Evolutionary conservation across 1,140 invertebrate species (phyloP), one percentile per base, ranked within the genome.

Genomic region (Drosophila grimshawi): DNA sequence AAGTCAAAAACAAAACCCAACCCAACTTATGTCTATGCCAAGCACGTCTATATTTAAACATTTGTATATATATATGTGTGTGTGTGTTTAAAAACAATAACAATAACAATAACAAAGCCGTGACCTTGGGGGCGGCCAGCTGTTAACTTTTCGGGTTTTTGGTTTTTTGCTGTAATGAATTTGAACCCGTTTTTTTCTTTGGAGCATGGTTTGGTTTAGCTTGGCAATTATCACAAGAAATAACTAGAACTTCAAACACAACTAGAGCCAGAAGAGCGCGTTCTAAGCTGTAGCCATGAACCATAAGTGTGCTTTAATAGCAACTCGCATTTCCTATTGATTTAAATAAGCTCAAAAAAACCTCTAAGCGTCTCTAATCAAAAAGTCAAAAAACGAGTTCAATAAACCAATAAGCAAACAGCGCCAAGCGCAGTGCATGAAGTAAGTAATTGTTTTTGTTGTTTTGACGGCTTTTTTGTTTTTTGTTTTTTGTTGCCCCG

Each of bases 371-470:
- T 33, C 63, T 67, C 70, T 73, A 73, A 73, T 73, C 70, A 73
- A 72, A 37, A 19, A 71, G 46, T 55, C 53, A 59, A 37, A 60
- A 76, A 76, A 76, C 67, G 43, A 76, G 73, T 76, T 76, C 73
- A 76, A 71, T 71, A 75, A 75, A 75, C 66, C 45, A 75, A 61
- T 55, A 46, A 32, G 32, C 30, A 67, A 73, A 67, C 35, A 51
- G 48, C 60, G 41, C 67, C 39, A 39, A 46, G 49, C 59, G 57
- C 67, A 70, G 48, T 52, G 33, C 37, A 30, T 52, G 53, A 72
- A 46, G n/a, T 46, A 60, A 53, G 64, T 61, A 73, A 73, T 73
- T 72, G 41, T 4, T 48, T 8, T 48, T 55, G 41, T 65, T 53
- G 37, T 48, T 63, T 10, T 68, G 10, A 10, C 11, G 53, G 11